These are phyloP conservation scores for Buphagus erythrorhynchus DNA, from an alignment of 2,797 vertebrate genomes.

Conservation along the genomic window DNA sequence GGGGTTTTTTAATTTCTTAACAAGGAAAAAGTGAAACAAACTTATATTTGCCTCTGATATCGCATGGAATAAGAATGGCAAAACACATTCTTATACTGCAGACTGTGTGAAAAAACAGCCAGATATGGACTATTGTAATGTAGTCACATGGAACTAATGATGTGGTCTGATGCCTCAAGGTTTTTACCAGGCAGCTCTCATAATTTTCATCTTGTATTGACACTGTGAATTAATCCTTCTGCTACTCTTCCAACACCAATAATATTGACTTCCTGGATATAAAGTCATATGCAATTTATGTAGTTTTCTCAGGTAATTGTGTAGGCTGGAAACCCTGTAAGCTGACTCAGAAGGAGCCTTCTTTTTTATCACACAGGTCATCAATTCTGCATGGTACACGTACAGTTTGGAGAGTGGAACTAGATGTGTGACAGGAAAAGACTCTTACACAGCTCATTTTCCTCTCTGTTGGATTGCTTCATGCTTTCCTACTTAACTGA, in stretches of 20 bases:
- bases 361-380: background rate
- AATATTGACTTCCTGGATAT: background rate
- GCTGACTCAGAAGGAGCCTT: background rate
- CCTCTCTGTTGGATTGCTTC: background rate
- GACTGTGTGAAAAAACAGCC: background rate
- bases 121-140: background rate
- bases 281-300: background rate
- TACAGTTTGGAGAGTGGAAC: background rate
- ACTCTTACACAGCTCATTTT: background rate
- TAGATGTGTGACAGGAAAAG: background rate
- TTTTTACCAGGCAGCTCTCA: background rate
- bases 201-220: background rate
- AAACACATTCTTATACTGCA: background rate
- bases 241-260: background rate
- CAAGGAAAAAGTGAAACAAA: background rate
- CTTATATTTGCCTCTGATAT: background rate
- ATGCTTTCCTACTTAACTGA: background rate
- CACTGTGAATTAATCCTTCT: background rate
- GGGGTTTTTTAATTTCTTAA: background rate
- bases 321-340: background rate
- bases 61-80: background rate
- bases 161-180: fast-evolving
- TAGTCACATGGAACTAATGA: background rate
- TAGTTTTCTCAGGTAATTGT: background rate
- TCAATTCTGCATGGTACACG: background rate